phyloP scores from a whole-genome alignment of 2,113 vertebrate genomes.

The Meriones unguiculatus region DNA sequence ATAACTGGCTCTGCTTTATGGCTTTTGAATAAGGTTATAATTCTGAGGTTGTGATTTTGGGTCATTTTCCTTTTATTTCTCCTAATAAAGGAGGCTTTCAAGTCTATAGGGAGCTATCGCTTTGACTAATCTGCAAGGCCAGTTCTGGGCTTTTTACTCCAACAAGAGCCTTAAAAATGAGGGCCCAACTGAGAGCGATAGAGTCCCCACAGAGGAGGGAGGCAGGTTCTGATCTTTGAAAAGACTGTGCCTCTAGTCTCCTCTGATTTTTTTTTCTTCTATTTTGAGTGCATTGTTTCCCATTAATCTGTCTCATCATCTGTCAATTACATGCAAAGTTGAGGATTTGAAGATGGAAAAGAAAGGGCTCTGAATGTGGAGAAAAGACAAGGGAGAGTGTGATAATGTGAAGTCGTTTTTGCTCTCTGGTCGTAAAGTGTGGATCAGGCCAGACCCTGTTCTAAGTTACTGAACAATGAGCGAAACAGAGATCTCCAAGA shows the following conservation, averaged over 20 bases:
- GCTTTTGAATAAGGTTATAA: conserved; percentile 71
- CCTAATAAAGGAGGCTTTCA: conserved; percentile 50
- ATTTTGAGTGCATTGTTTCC: background rate
- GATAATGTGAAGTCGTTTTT: too few relatives aligned
- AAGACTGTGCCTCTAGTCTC: background rate
- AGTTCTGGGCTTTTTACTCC: background rate
- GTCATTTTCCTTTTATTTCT: conserved; percentile 72
- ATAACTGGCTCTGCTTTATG: conserved; percentile 35
- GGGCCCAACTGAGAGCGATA: background rate
- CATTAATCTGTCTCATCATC: background rate
- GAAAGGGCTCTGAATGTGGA: background rate
- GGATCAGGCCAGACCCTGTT: too few relatives aligned
- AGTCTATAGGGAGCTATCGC: conserved; percentile 38
- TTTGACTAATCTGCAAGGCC: conserved; percentile 20
- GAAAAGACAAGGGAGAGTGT: too few relatives aligned
- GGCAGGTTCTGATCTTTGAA: background rate
- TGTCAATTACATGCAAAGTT: background rate
- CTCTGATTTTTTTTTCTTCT: background rate
- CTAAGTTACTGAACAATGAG: background rate
- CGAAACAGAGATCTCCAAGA: background rate
- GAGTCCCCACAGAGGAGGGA: background rate
- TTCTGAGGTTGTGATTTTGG: conserved; percentile 69
- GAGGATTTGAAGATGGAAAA: background rate
- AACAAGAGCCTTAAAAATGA: background rate
- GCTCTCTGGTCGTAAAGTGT: too few relatives aligned